A percentile compares a stretch with the other conserved stretches of the same genome.
Evolutionary conservation across 2,113 vertebrate genomes (phyloP).

Genomic region (Ceyx margarethae): DNA sequence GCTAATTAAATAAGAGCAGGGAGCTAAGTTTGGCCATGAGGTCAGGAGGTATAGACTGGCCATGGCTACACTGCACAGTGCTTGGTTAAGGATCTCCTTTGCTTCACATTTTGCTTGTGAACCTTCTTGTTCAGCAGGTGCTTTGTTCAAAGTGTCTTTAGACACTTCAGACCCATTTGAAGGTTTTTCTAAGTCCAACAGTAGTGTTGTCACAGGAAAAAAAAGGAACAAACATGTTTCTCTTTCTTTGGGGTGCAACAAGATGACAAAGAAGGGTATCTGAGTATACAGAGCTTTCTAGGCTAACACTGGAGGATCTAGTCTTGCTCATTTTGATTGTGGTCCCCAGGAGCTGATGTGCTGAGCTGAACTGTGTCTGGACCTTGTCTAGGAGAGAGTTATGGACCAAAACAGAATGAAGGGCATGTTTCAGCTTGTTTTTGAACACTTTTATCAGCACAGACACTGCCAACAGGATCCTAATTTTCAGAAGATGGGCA

Average conservation of each 20-base stretch:
- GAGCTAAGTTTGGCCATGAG: background rate
- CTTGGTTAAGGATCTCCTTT: too few relatives aligned
- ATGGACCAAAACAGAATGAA: background rate
- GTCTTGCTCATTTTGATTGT: background rate
- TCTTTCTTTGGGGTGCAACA: background rate
- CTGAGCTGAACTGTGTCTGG: background rate
- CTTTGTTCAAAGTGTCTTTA: background rate
- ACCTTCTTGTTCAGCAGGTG: too few relatives aligned
- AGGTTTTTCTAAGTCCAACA: background rate
- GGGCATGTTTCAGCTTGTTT: background rate
- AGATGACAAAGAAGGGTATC: background rate
- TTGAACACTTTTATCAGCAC: background rate
- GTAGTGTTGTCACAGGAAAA: fast-evolving
- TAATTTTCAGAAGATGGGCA: background rate
- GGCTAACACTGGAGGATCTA: background rate
- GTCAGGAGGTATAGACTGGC: fast-evolving
- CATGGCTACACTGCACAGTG: fast-evolving
- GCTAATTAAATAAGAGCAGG: background rate
- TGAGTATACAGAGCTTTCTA: background rate
- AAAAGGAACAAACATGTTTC: background rate
- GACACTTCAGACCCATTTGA: too few relatives aligned
- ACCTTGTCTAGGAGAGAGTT: background rate
- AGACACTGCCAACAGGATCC: too few relatives aligned
- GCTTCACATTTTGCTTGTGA: background rate
- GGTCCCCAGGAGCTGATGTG: background rate